These are phyloP conservation scores for Tachypleus tridentatus DNA, from an alignment of 1,140 invertebrate genomes.

Conservation along the genomic window DNA sequence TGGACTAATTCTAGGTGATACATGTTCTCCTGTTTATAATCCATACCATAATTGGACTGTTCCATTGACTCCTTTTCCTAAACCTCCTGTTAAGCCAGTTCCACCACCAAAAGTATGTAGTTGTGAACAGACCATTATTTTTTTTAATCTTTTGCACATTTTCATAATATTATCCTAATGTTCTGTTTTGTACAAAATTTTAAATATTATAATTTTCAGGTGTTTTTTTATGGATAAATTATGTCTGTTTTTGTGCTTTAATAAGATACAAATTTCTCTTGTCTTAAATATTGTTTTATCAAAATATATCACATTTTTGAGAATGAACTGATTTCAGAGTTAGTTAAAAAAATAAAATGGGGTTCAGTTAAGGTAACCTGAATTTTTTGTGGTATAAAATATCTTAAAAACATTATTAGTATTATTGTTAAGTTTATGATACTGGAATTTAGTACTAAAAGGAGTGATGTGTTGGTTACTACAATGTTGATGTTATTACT, in stretches of 20 bases:
- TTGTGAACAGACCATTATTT: background rate
- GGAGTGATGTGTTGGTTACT: background rate
- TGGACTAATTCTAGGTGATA: conserved; percentile 79
- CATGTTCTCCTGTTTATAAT: conserved; percentile 58
- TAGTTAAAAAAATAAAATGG: too few relatives aligned
- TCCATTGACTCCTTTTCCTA: conserved; percentile 70
- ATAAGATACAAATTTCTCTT: too few relatives aligned
- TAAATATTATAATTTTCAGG: background rate
- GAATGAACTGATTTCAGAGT: too few relatives aligned
- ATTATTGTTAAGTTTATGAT: too few relatives aligned
- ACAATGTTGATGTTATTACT: background rate
- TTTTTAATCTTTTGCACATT: background rate
- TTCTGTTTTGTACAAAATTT: too few relatives aligned
- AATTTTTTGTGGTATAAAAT: too few relatives aligned
- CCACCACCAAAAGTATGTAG: conserved; percentile 12
- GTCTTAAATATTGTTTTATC: too few relatives aligned
- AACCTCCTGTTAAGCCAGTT: conserved; percentile 43
- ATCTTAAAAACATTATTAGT: too few relatives aligned
- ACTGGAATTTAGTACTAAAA: too few relatives aligned
- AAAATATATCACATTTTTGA: too few relatives aligned
- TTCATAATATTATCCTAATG: background rate
- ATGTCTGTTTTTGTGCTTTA: background rate
- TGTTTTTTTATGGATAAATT: background rate
- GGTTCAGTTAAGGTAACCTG: too few relatives aligned
- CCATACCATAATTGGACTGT: conserved; percentile 83